Base-by-base conservation (phyloP, 2,113 vertebrate species). In the Xiphorhynchus elegans region DNA sequence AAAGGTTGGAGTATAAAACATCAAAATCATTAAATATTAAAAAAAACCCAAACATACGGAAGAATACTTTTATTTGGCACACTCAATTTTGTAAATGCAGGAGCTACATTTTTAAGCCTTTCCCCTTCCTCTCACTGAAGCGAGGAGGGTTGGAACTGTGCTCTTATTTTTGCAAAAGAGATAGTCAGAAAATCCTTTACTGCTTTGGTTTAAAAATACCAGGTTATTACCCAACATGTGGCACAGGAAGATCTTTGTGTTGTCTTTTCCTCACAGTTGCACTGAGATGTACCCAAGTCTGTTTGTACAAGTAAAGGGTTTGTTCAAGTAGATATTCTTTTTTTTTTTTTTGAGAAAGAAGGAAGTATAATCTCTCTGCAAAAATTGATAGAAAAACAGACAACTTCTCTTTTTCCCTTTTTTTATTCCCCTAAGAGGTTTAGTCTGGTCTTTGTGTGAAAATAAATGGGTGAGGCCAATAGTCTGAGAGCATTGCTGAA, bases 401-500 rank as follows among this genome's bases (percentile, higher is more conserved):
- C 16, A 15, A 39, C 8, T 35, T 66, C 13, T 49, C 37, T 39
- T 46, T 39, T 29, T 17, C 6, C 17, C 23, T 23, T 52, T 44
- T 68, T 68, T 83, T 56, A 81, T 81, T 81, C 42, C 11, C 63
- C 12, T 39, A 35, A 44, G 79, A 83, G 87, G 50, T 86, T 93
- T 96, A 86, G 76, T 63, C 87, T 91, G 55, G 21, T 73, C 55
- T 86, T 59, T 90, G 26, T 69, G 77, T 74, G 82, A 92, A 88
- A 94, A 95, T 78, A 88, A 88, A 94, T 81, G 88, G 26, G 37
- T 83, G 68, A 94, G 92, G 73, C 92, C 87, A 92, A 17, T 15
- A 53, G 72, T 80, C 59, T 91, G 73, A 85, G 74, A 93, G 68
- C 64, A 25, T 21, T 39, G 53, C 47, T 55, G 85, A 80, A 90